phyloP scores from a whole-genome alignment of 2,888 invertebrate species.

The Hydropsyche betteni region DNA sequence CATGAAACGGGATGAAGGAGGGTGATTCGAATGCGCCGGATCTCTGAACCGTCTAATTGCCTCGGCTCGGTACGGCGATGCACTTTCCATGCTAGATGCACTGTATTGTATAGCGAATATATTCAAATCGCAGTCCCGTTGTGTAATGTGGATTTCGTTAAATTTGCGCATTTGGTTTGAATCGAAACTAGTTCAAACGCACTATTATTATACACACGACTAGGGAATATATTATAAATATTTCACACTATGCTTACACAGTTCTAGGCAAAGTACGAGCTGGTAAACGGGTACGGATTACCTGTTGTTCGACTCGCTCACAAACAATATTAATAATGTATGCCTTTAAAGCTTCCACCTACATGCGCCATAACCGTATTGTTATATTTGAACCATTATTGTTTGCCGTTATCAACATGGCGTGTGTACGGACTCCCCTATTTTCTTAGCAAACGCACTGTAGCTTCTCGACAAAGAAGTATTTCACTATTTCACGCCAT shows the following conservation, averaged over 20 bases:
- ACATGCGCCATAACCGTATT: constrained; percentile 14
- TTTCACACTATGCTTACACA: too few species aligned
- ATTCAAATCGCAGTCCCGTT: too few species aligned
- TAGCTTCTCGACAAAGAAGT: too few species aligned
- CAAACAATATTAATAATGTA: constrained; percentile 16
- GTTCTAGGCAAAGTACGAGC: too few species aligned
- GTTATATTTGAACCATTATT: constrained; percentile 22
- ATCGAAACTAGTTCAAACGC: constrained; percentile 1
- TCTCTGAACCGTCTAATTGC: constrained; percentile 43
- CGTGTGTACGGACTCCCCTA: too few species aligned
- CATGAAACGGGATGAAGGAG: neutral
- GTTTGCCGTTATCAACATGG: constrained; percentile 19
- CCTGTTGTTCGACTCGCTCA: neutral
- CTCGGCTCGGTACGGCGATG: constrained; percentile 20
- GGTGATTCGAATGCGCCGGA: constrained; percentile 7
- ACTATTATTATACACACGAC: too few species aligned
- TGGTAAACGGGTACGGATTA: neutral
- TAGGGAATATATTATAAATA: too few species aligned
- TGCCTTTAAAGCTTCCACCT: neutral
- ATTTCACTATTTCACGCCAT: too few species aligned
- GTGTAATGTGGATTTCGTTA: too few species aligned
- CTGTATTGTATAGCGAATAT: too few species aligned
- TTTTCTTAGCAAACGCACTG: too few species aligned
- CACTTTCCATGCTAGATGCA: constrained; percentile 31
- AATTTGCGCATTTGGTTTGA: neutral